Base-by-base conservation (phyloP, 2,888 invertebrate genomes). In the Eretmocerus hayati region DNA sequence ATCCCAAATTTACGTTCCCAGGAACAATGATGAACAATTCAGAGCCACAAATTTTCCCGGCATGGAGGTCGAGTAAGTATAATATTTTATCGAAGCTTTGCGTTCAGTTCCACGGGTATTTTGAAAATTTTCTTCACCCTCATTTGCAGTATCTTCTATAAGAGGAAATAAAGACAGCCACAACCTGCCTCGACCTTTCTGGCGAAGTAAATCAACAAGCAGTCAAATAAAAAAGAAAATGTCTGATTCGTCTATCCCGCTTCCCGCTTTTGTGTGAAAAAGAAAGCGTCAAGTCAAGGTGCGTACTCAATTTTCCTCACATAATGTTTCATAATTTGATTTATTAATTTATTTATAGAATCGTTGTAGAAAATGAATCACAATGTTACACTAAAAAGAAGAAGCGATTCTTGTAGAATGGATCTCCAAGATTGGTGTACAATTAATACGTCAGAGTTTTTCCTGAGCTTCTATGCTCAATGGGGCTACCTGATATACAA, bases 61-160 rank as follows among this genome's bases (percentile, higher is more conserved):
- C 62, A 13, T 69, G 65, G 65, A 70, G 63, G 60, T 60, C 61
- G 56, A 56, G 70, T 67, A 59, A 56, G 30, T 30, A 30, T 30
- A 30, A n/a, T n/a, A n/a, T n/a, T n/a, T n/a, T n/a, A n/a, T n/a
- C n/a, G n/a, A n/a, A n/a, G n/a, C n/a, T n/a, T n/a, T n/a, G n/a
- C n/a, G n/a, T n/a, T n/a, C n/a, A n/a, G n/a, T 33, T 33, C n/a
- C 15, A 5, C 15, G 6, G n/a, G 11, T 33, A 33, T n/a, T 9
- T 33, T 5, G 15, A 33, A n/a, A 33, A 33, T 33, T 13, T 37
- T 18, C 5, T 19, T 37, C 20, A n/a, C 9, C n/a, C 21, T 19
- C 6, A 37, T 37, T n/a, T 6, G 15, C 15, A n/a, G 33, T 33
- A 9, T 15, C 20, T 19, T 13, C 61, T n/a, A 46, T 58, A 37